Base-by-base conservation (phyloP, 2,888 invertebrate genomes). In the Amblyjoppa proteus region DNA sequence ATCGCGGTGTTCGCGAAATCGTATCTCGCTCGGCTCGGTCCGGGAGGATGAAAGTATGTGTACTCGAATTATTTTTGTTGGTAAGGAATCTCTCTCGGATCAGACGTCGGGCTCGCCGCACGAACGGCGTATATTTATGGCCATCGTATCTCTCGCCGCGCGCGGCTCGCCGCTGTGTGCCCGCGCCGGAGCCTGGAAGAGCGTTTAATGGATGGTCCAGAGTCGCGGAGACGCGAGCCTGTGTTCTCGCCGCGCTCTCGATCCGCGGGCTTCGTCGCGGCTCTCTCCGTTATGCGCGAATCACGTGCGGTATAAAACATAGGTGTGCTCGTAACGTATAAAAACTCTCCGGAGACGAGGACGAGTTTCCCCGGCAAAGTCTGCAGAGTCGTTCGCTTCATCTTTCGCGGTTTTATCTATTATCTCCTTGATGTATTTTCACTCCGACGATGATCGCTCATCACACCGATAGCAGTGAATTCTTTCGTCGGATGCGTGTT, bases 121-220 rank as follows among this genome's bases (percentile, higher is more conserved):
- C 89, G 87, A 88, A 90, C 90, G 89, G 90, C 91, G 91, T 91
- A 92, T 93, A 94, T 94, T 94, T 94, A 94, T 93, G 92, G 92
- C 90, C 91, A 90, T 90, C 90, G 92, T 92, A 92, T 93, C 91
- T 92, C 91, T 91, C 90, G 90, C 89, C 89, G 90, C 76, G 87
- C 89, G 90, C 88, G 85, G 87, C 88, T 87, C 88, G 89, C 86
- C 84, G 61, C 70, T 86, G 58, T 73, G 58, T 74, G 38, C 31
- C 74, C 49, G 68, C 56, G 66, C n/a, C 58, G 61, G 73, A 76
- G 70, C 75, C 68, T 53, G 88, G 84, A 88, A 88, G 88, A 92
- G 89, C 90, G 88, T 93, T 92, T 93, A 94, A 94, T 93, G 91
- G 92, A 94, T 93, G 93, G 91, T 90, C 91, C 90, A 89, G 90